A percentile compares a stretch with the other conserved stretches of the same genome.
These are phyloP conservation scores for Brachyhypopomus gauderio DNA, from an alignment of 2,113 vertebrate species.

Conservation along the genomic window DNA sequence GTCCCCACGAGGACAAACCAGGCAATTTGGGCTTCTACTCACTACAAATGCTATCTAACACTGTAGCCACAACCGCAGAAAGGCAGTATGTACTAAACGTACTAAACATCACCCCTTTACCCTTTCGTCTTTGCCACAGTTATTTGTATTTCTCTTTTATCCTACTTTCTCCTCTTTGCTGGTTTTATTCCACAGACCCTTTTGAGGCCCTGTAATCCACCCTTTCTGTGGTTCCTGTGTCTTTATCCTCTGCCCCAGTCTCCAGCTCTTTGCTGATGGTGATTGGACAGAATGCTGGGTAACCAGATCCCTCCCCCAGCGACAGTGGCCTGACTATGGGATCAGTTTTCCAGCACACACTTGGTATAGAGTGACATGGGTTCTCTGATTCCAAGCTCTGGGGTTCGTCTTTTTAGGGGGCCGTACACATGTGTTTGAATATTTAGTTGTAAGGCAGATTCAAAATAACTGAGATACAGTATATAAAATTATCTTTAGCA, in stretches of 20 bases:
- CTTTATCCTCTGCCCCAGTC: constrained; percentile 51
- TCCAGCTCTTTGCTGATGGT: constrained; percentile 48
- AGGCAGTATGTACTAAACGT: constrained; percentile 33
- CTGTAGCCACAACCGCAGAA: background rate
- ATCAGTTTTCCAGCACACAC: constrained; percentile 70
- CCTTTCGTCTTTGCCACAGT: constrained; percentile 27
- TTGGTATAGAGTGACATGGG: constrained; percentile 71
- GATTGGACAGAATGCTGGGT: constrained; percentile 58
- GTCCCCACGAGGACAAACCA: constrained; percentile 14
- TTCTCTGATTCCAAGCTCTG: constrained; percentile 76
- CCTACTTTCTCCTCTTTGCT: constrained; percentile 49
- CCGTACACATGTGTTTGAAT: constrained; percentile 46
- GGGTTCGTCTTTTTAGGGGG: constrained; percentile 56
- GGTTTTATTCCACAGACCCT: constrained; percentile 56
- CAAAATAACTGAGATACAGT: constrained; percentile 26
- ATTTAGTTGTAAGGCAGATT: constrained; percentile 47
- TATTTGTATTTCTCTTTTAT: constrained; percentile 59
- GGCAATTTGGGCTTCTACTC: background rate
- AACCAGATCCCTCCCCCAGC: constrained; percentile 72
- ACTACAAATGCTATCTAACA: constrained; percentile 18
- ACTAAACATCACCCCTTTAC: constrained; percentile 62
- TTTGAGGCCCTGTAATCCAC: constrained; percentile 67
- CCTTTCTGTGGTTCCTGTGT: constrained; percentile 63
- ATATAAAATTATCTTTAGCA: background rate
- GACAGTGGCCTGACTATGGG: constrained; percentile 60